A percentile compares a stretch with the other conserved stretches of the same genome.
phyloP scores from a whole-genome alignment of 2,888 invertebrate genomes.

The Hypselothyrea guttata region DNA sequence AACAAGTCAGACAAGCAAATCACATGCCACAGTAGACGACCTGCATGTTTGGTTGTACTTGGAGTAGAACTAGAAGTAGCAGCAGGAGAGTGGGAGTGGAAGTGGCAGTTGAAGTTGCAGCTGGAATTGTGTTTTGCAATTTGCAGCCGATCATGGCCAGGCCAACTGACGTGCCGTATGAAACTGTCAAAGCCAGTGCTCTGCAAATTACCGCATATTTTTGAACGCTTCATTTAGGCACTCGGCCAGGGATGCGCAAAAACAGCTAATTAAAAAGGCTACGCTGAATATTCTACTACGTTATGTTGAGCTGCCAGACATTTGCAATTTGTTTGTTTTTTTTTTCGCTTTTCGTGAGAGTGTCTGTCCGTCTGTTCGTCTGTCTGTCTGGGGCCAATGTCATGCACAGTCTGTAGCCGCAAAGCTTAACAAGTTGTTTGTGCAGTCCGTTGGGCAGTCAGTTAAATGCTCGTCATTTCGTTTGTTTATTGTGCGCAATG shows the following conservation, averaged over 20 bases:
- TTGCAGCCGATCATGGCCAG: constrained; percentile 67
- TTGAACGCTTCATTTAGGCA: constrained; percentile 36
- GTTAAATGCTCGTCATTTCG: constrained; percentile 76
- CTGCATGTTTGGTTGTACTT: constrained; percentile 13
- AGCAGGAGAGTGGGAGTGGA: constrained; percentile 6
- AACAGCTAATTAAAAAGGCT: constrained; percentile 58
- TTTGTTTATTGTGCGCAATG: constrained; percentile 75
- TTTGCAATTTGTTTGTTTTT: constrained; percentile 1
- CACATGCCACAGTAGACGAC: constrained; percentile 55
- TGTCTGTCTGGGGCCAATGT: constrained; percentile 35
- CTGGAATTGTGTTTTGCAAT: constrained; percentile 39
- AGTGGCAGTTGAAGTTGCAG: constrained; percentile 9
- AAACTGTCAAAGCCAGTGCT: constrained; percentile 1
- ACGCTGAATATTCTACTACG: constrained; percentile 45
- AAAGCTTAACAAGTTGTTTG: constrained; percentile 62
- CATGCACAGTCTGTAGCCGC: constrained; percentile 42
- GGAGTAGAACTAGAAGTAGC: constrained; percentile 9
- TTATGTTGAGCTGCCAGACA: constrained; percentile 12
- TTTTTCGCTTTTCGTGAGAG: not conserved
- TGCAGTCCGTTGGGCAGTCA: constrained; percentile 53
- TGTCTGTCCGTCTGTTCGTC: constrained; percentile 13
- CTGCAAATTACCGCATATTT: constrained; percentile 45
- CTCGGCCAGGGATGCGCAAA: constrained; percentile 12
- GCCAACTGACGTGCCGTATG: constrained; percentile 21
- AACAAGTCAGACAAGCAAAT: constrained; percentile 69